Base-by-base conservation (phyloP, 2,797 vertebrate species). In the Halcyon smyrnensis region DNA sequence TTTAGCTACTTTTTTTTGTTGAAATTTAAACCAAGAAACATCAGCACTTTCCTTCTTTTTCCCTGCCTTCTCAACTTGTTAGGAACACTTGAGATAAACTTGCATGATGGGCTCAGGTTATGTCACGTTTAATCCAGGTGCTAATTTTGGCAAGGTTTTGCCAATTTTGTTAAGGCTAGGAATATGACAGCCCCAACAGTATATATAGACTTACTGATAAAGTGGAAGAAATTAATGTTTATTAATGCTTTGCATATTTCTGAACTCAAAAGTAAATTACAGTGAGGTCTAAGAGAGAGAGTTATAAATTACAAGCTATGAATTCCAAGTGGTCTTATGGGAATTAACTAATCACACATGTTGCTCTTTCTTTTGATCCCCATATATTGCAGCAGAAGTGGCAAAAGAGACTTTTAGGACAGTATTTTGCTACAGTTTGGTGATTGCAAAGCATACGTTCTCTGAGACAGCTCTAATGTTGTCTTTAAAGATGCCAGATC, bases 81-180 rank as follows among this genome's bases (percentile, higher is more conserved):
- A 71, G 45, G 21, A 83, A 34, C 34, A 62, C 53, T 71, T 77
- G 60, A 80, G 50, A 57, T 62, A 24, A 79, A 43, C 16, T 77
- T 83, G 21, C 34, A 14, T 75, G 56, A 53, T 7, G 12, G 75
- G 27, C 56, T 63, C 48, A 7, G 7, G 27, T 76, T 80, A 67
- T 27, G 19, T 87, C 59, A 14, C 21, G 6, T 71, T 88, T 90
- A 63, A 59, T 62, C 37, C 43, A 75, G 73, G 65, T 81, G 69
- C 57, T 85, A 57, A 51, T 92, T 94, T 85, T 80, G 65, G 43
- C 50, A 63, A 84, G 65, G 50, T 80, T 91, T 93, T 84, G 43
- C 53, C 25, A 53, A 76, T 83, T 81, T 51, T 89, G 23, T 77
- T 89, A 4, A 63, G 54, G 16, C 79, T 80, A 62, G 34, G 57